Evolutionary conservation across 2,113 vertebrate genomes (phyloP).

Genomic region (Scortum barcoo): DNA sequence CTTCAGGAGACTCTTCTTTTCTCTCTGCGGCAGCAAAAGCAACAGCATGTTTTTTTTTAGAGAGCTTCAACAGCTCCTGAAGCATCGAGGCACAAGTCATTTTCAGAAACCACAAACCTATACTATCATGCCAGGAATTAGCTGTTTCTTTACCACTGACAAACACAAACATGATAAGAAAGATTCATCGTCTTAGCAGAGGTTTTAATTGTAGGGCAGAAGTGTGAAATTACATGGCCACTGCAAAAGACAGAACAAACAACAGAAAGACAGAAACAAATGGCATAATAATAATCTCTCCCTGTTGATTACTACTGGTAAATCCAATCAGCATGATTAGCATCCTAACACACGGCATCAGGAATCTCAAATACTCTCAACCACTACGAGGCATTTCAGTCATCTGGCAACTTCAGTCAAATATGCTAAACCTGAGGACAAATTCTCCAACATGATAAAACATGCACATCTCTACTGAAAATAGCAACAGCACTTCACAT

Average conservation of each 20-base stretch:
- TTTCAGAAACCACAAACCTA: slow-evolving; percentile 28
- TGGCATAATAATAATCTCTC: background rate
- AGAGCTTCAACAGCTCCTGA: background rate
- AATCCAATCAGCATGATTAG: background rate
- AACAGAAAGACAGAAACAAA: slow-evolving; percentile 4
- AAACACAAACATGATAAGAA: background rate
- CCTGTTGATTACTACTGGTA: background rate
- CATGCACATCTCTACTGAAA: background rate
- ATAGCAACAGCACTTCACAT: background rate
- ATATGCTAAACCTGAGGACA: background rate
- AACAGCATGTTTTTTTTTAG: background rate
- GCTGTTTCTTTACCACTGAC: background rate
- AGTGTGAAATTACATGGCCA: background rate
- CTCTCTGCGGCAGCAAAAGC: slow-evolving; percentile 86
- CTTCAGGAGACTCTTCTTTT: slow-evolving; percentile 96
- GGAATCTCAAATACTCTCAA: slow-evolving; percentile 1
- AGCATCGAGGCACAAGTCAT: background rate
- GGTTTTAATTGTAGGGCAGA: background rate
- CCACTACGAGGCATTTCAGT: slow-evolving; percentile 14
- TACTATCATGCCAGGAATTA: slow-evolving; percentile 4
- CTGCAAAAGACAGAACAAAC: background rate
- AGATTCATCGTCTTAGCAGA: background rate
- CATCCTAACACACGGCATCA: background rate
- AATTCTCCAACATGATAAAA: background rate
- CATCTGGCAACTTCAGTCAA: background rate